These are phyloP conservation scores for Acrocephalus kingi DNA, from an alignment of 2,113 vertebrate species.

Conservation along the genomic window DNA sequence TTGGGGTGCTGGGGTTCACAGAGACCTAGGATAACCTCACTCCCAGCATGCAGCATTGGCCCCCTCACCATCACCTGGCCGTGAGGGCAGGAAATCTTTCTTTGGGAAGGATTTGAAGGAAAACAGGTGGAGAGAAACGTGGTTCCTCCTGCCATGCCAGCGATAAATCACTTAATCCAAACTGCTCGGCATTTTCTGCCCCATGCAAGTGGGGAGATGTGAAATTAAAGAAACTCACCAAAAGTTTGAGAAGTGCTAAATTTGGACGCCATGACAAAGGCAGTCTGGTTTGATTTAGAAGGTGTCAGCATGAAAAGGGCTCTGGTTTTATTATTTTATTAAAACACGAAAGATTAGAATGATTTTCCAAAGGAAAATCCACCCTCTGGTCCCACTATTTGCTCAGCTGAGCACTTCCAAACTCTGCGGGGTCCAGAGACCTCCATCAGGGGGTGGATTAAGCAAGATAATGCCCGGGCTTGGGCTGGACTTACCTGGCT, in stretches of 20 bases:
- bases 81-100: neutral
- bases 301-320: conserved; percentile 21
- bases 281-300: conserved; percentile 62
- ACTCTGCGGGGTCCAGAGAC: neutral
- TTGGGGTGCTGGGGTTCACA: neutral
- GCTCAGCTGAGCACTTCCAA: conserved; percentile 56
- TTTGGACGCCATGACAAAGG: conserved; percentile 49
- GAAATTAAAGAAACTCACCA: conserved; percentile 31
- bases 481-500: neutral
- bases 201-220: neutral
- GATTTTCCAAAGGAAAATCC: conserved; percentile 52
- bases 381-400: conserved; percentile 6
- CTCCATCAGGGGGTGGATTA: neutral
- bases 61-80: accelerated
- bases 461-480: neutral
- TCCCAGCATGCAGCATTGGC: accelerated
- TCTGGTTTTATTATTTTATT: conserved; percentile 49
- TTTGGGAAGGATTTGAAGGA: neutral
- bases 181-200: neutral
- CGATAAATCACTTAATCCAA: neutral
- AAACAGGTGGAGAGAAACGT: conserved; percentile 18
- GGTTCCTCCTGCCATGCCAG: neutral
- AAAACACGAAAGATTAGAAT: conserved; percentile 42
- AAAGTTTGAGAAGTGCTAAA: conserved; percentile 42
- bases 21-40: neutral